Evolutionary conservation across 2,888 invertebrate genomes (phyloP), one percentile per base, ranked within the genome.

Genomic region (Cataglyphis livida): DNA sequence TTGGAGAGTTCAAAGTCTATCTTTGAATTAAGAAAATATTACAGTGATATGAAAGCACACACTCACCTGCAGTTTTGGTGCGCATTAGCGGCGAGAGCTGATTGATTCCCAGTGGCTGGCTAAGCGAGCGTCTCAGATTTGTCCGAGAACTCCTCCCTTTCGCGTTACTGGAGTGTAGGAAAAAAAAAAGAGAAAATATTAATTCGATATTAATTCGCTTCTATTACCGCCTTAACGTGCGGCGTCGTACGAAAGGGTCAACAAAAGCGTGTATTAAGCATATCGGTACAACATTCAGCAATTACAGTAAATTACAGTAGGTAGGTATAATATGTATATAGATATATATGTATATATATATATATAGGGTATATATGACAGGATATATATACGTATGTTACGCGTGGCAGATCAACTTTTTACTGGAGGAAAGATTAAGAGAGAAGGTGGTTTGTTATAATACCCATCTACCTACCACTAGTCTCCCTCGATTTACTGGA

Each of bases 21-120:
- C 41, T 64, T n/a, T 65, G 15, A 68, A 44, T 79, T 79, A 51
- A 62, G 21, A 64, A 12, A 51, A 51, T 51, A 51, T 2, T 51
- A 0, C 7, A 51, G 1, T 48, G 18, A n/a, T 51, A n/a, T 15
- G 7, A 48, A 18, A n/a, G 6, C 12, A 44, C 12, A 44, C 41
- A 44, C 88, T 92, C 91, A 95, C 95, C 95, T 93, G 95, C 93
- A 83, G 95, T 95, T 95, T 95, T 95, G 82, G 95, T 95, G 91
- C 95, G 94, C 95, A 96, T 95, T 85, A 96, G 91, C 21, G 96
- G 96, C 79, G 96, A 96, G 88, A 96, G 93, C 92, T 96, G 96
- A 92, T 96, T 96, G 89, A 96, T 95, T 92, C 96, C 96, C 90
- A 96, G 93, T 84, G 97, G 97, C 91, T 97, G 97, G 92, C 97